Conservation (phyloP, 2,797 vertebrate species). For the Toxotes lorentzi region DNA sequence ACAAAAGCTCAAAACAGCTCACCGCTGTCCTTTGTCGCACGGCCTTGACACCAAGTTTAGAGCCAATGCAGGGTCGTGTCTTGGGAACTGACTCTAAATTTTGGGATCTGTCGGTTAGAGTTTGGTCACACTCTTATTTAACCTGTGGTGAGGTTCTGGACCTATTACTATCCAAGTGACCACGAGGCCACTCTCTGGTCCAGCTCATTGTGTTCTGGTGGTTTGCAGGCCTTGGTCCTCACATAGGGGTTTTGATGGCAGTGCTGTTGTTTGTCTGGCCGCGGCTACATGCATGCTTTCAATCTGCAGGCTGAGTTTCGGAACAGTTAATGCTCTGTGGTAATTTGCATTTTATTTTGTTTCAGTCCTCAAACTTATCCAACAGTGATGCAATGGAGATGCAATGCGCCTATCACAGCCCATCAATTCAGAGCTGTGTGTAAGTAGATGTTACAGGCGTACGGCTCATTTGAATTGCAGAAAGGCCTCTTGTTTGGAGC, state of each 20-base stretch:
- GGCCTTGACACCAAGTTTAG: conserved; percentile 45
- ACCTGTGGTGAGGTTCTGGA: conserved; percentile 71
- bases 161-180: conserved; percentile 66
- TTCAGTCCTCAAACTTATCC: conserved; percentile 48
- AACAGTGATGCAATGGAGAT: conserved; percentile 62
- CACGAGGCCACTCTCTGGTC: conserved; percentile 69
- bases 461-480: conserved; percentile 55
- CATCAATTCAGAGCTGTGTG: conserved; percentile 49
- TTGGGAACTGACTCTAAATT: conserved; percentile 48
- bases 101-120: conserved; percentile 56
- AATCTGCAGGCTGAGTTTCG: conserved; percentile 57
- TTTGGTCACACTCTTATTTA: conserved; percentile 72
- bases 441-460: conserved; percentile 42
- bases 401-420: conserved; percentile 52
- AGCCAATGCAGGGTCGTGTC: conserved; percentile 45
- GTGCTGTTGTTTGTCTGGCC: conserved; percentile 66
- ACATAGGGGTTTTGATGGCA: conserved; percentile 46
- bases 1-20: conserved; percentile 40
- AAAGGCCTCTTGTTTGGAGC: conserved; percentile 48
- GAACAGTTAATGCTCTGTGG: conserved; percentile 65
- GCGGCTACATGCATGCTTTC: conserved; percentile 46
- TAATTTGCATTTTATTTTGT: conserved; percentile 61
- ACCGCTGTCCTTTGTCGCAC: conserved; percentile 21
- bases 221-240: conserved; percentile 67
- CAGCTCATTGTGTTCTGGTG: conserved; percentile 77